A percentile compares a stretch with the other conserved stretches of the same genome.
Conservation (phyloP, 1,140 invertebrate species). For the Parapsyche elsis region DNA sequence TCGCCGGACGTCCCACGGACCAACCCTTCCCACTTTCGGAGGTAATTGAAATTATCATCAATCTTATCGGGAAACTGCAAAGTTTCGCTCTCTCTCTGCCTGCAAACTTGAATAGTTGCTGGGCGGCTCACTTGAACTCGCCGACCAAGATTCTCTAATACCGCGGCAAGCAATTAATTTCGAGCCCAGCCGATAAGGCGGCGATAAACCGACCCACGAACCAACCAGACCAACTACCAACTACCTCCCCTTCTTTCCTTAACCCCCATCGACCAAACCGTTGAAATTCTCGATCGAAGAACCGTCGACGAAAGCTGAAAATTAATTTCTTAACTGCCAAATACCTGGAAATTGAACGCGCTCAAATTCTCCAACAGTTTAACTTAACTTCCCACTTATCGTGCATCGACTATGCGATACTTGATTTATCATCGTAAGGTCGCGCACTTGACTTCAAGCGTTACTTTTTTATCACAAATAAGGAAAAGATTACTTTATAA, state of each 20-base stretch:
- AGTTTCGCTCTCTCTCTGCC: conserved; percentile 13
- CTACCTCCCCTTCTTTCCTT: neutral
- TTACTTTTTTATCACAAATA: too few species aligned
- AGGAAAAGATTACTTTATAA: too few species aligned
- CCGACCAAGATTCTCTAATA: conserved; percentile 7
- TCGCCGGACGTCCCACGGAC: conserved; percentile 8
- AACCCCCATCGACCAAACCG: neutral
- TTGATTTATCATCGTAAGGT: too few species aligned
- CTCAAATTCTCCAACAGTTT: too few species aligned
- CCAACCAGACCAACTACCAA: neutral
- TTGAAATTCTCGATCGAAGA: conserved; percentile 6
- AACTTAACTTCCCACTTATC: too few species aligned
- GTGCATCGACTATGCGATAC: too few species aligned
- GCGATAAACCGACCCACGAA: conserved; percentile 14
- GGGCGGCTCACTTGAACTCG: conserved; percentile 20
- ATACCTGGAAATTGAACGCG: conserved; percentile 12
- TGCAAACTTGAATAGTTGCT: conserved; percentile 36
- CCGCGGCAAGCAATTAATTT: conserved; percentile 24
- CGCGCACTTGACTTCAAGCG: too few species aligned
- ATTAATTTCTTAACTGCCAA: conserved; percentile 11
- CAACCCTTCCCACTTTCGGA: conserved; percentile 34
- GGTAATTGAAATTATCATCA: conserved; percentile 54
- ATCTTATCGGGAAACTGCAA: conserved; percentile 51
- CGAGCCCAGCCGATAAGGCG: neutral
- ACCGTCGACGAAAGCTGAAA: neutral